Evolutionary conservation across 2,888 invertebrate species (phyloP), one percentile per base, ranked within the genome.

Genomic region (Polia nebulosa): DNA sequence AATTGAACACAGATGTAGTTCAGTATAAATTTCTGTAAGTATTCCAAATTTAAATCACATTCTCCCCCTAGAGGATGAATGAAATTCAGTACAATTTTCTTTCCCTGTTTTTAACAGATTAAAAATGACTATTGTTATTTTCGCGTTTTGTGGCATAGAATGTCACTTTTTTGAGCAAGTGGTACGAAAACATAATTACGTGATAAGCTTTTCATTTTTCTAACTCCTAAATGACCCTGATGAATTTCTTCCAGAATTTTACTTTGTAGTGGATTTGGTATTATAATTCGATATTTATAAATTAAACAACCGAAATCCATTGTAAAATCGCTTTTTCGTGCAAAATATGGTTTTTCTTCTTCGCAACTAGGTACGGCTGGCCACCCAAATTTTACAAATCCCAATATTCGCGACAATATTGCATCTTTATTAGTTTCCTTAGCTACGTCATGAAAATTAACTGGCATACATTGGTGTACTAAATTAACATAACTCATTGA

Each of bases 231-330:
- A 55, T 55, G 25, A 7, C 55, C 55, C 22, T 36, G n/a, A 25
- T 39, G 25, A 1, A 55, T 9, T 55, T 55, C 55, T 39, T 55
- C n/a, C 7, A 39, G 36, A n/a, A 55, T n/a, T 39, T 55, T 39
- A 3, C 11, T 55, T 25, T 39, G 53, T 17, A 34, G 8, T 8
- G 15, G 1, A 20, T 27, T 17, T 25, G 49, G 17, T 17, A 49
- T 25, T 25, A 20, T 20, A 20, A 44, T 44, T 25, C 13, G 2
- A 5, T 44, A 45, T 45, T 45, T 45, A 13, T 25, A 45, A 22
- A 45, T n/a, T 9, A 45, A 8, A 45, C 45, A 25, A 0, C 22
- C 22, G 0, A 3, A 13, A 0, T 13, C 13, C 13, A 34, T 13
- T 0, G 4, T 0, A 3, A 25, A 22, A 15, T 41, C 41, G 7